Evolutionary conservation across 2,888 invertebrate genomes (phyloP), one percentile per base, ranked within the genome.

Genomic region (Agriopis leucophaearia): DNA sequence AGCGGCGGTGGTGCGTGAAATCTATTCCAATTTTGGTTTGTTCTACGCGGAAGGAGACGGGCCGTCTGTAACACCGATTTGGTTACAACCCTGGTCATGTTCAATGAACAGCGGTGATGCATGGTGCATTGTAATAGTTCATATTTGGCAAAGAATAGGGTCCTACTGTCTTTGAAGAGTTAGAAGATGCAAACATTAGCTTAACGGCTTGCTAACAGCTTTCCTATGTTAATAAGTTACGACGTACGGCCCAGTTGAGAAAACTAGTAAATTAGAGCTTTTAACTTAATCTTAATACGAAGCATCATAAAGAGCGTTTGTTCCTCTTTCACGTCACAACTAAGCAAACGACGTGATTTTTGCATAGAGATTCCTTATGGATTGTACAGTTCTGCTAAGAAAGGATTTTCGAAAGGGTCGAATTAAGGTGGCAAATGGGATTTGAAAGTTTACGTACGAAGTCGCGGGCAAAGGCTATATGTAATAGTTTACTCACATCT

Each of bases 1-100:
- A 87, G 80, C 75, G 40, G 82, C 85, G 77, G 76, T 86, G 84
- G 80, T 70, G 87, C 92, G 85, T 90, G 87, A 85, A 91, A 92
- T 91, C 74, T 90, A 91, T 91, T 89, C 89, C 85, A 81, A 87
- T 87, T 89, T 81, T 76, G 74, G 82, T 81, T 77, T 74, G 78
- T 80, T 74, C 78, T 73, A 69, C 69, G 73, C 66, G 42, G 56
- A 64, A 65, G 54, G 57, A 61, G 66, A 35, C 51, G 35, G 40
- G 3, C 50, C 13, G 48, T 55, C 54, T 63, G 48, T 59, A 51
- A 66, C 66, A 62, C 61, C 56, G 47, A 62, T 50, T 66, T 42
- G 48, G 54, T 50, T 52, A 55, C 48, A 9, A 12, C 55, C 42
- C 36, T 47, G 40, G 40, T 15, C 50, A n/a, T 51, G 35, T 60